A percentile compares a stretch with the other conserved stretches of the same genome.
These are phyloP conservation scores for Malacosoma neustria DNA, from an alignment of 2,888 invertebrate species.

Conservation along the genomic window DNA sequence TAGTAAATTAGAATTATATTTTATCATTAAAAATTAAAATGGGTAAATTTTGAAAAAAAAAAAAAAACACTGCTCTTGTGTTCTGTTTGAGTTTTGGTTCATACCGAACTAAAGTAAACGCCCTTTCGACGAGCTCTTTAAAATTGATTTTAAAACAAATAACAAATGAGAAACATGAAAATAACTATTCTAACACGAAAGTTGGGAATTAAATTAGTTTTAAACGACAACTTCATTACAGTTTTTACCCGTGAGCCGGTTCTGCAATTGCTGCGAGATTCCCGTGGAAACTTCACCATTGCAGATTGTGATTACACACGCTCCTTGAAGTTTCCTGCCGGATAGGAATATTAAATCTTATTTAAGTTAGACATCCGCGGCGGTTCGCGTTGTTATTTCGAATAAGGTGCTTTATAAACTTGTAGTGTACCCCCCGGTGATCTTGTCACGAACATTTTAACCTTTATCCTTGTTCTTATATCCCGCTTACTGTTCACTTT, in stretches of 20 bases:
- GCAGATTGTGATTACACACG: conserved; percentile 74
- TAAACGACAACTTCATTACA: conserved; percentile 71
- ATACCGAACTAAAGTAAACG: conserved; percentile 48
- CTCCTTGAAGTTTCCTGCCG: conserved; percentile 65
- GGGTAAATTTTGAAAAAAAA: no score
- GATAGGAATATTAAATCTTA: conserved; percentile 74
- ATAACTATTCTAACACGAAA: conserved; percentile 66
- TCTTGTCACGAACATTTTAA: conserved; percentile 46
- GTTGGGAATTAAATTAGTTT: conserved; percentile 71
- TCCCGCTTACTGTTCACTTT: no score
- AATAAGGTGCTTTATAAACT: conserved; percentile 68
- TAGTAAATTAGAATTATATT: no score
- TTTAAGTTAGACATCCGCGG: conserved; percentile 70
- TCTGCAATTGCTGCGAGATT: conserved; percentile 63
- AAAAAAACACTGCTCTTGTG: conserved; percentile 31
- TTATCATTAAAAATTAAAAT: no score
- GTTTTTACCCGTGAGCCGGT: conserved; percentile 58
- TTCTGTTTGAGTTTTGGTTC: conserved; percentile 43
- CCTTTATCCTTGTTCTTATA: no score
- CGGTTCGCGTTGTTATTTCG: conserved; percentile 68
- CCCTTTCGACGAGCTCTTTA: conserved; percentile 47
- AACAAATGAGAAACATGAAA: conserved; percentile 54
- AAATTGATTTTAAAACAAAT: conserved; percentile 71
- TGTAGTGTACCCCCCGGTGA: conserved; percentile 28
- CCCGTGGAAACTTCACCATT: conserved; percentile 57